Conservation (phyloP, 2,888 invertebrate genomes). For the Gasteruption jaculator region DNA sequence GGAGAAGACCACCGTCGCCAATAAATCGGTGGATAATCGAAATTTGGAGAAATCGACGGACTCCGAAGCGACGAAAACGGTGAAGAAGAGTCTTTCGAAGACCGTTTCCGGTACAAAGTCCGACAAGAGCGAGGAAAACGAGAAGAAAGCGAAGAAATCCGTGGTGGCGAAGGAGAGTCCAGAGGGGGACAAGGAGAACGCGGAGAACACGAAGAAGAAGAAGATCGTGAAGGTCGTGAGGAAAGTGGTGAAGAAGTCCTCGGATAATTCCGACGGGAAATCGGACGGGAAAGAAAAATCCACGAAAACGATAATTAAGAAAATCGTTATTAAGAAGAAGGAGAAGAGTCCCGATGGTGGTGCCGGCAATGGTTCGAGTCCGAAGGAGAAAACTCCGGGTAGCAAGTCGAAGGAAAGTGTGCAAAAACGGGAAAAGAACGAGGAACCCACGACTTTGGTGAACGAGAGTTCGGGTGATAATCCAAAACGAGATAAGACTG, state of each 20-base stretch:
- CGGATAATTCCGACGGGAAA: conserved; percentile 35
- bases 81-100: conserved; percentile 27
- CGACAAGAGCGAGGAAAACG: conserved; percentile 27
- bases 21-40: conserved; percentile 31
- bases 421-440: too few relatives aligned
- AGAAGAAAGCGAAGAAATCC: conserved; percentile 31
- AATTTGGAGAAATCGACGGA: conserved; percentile 24
- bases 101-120: conserved; percentile 21
- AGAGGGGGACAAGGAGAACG: conserved; percentile 26
- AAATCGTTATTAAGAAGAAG: conserved; percentile 15
- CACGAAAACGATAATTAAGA: conserved; percentile 25
- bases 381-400: neutral
- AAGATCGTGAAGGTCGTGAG: conserved; percentile 39
- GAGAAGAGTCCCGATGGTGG: conserved; percentile 23
- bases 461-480: conserved; percentile 11
- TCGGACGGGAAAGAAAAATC: conserved; percentile 31
- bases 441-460: neutral
- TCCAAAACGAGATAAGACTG: conserved; percentile 14
- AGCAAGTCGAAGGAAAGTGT: neutral
- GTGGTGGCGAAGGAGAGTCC: conserved; percentile 27
- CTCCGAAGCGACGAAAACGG: conserved; percentile 20
- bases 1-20: conserved; percentile 29
- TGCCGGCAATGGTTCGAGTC: neutral
- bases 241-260: conserved; percentile 39
- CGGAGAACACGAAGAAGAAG: conserved; percentile 37